These are phyloP conservation scores for Gerris buenoi DNA, from an alignment of 1,140 invertebrate species.

Conservation along the genomic window DNA sequence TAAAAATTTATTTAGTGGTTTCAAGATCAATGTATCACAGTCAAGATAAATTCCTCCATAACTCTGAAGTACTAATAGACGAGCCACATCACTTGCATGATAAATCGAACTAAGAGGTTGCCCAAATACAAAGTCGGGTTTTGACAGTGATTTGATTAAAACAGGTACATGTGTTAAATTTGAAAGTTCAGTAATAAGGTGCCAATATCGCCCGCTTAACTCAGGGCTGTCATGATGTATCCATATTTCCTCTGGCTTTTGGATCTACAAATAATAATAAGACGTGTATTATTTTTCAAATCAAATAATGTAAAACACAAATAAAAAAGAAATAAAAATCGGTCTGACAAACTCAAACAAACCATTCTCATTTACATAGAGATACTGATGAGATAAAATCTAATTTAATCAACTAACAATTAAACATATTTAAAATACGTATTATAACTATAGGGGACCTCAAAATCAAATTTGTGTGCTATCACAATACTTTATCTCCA, in stretches of 20 bases:
- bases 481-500: too few species aligned
- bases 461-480: too few species aligned
- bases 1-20: constrained; percentile 28
- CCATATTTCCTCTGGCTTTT: constrained; percentile 20
- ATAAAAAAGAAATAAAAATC: not conserved
- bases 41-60: constrained; percentile 32
- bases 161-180: constrained; percentile 13
- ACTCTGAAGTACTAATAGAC: constrained; percentile 27
- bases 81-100: constrained; percentile 29
- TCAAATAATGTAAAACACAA: not conserved
- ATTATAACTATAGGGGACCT: too few species aligned
- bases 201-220: constrained; percentile 23
- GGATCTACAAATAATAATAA: constrained; percentile 18
- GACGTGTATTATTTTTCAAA: not conserved
- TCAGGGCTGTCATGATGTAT: constrained; percentile 21
- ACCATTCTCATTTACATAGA: not conserved
- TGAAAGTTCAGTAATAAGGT: constrained; percentile 14
- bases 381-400: not conserved
- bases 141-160: constrained; percentile 11
- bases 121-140: constrained; percentile 25
- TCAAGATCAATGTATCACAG: constrained; percentile 29
- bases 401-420: not conserved
- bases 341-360: not conserved
- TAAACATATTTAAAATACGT: not conserved
- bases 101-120: constrained; percentile 27